These are phyloP conservation scores for Zosterops lateralis DNA, from an alignment of 2,113 vertebrate species.

Conservation along the genomic window DNA sequence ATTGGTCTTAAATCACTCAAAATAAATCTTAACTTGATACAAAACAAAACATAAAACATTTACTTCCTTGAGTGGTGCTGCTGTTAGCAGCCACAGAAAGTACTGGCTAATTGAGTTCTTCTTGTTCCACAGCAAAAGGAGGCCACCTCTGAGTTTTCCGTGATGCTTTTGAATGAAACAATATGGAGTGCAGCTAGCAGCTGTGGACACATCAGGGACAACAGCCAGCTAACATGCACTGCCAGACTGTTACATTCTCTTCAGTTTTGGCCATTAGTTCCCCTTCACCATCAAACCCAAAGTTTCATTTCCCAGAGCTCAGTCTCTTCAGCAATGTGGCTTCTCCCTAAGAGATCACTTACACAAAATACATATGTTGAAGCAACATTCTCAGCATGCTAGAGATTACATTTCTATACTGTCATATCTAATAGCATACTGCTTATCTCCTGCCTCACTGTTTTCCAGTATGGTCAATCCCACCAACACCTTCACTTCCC, in stretches of 20 bases:
- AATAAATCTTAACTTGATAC: not conserved
- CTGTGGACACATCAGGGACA: conserved; percentile 56
- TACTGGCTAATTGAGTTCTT: not conserved
- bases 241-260: conserved; percentile 60
- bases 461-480: not conserved
- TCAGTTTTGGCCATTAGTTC: not conserved
- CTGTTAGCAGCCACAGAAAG: not conserved
- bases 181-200: conserved; percentile 72
- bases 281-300: not conserved
- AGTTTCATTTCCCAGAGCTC: not conserved
- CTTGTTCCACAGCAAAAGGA: not conserved
- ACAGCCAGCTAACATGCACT: conserved; percentile 80
- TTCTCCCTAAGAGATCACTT: not conserved
- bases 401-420: not conserved
- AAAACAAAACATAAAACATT: not conserved
- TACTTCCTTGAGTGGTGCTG: not conserved
- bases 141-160: not conserved
- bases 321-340: not conserved
- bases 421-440: not conserved
- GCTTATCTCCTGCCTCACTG: not conserved
- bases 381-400: not conserved
- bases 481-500: not conserved
- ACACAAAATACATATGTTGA: not conserved
- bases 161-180: conserved; percentile 26
- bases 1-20: not conserved